Evolutionary conservation across 2,113 vertebrate genomes (phyloP), one percentile per base, ranked within the genome.

Genomic region (Chelonoidis abingdonii): DNA sequence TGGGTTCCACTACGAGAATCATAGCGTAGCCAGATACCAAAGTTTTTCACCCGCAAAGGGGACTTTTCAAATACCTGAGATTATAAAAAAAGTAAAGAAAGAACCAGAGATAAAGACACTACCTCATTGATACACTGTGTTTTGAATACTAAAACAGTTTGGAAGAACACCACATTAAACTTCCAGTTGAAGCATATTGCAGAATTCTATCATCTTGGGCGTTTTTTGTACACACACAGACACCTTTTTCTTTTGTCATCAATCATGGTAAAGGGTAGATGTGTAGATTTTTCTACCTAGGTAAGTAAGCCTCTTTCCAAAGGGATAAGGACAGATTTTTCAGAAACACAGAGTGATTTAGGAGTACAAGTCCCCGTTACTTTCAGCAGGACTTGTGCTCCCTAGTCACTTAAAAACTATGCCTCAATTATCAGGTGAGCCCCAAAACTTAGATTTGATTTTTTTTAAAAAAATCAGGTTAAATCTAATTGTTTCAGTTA

Each of bases 1-100:
- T 99, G 99, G 62, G 99, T 99, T 69, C 99, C 99, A 1, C 99
- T 99, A 22, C 99, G 99, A 53, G 99, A 99, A 98, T 99, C 99
- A 1, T 99, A 99, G 84, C 99, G 99, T 97, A 99, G 97, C 99
- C 99, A 99, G 98, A 99, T 99, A 5, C 99, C 99, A 2, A 99
- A 99, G 96, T 99, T 99, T 97, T 99, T 99, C 96, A 99, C 99
- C 54, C 99, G 98, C 96, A 99, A 98, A 0, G 99, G 99, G 2
- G 99, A 98, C 90, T 99, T 99, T 98, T 99, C 99, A 38, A 99
- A 99, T 54, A 99, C 99, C 99, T 99, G 97, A 4, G 89, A 94
- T 94, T 82, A 91, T 3, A 96, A 0, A 44, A 44, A 44, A 38
- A 50, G 8, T 24, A 11, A 3, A 62, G 22, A 41, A 16, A 89